Conservation (phyloP, 92 coral and sea anemone species). For the Scolanthus callimorphus region DNA sequence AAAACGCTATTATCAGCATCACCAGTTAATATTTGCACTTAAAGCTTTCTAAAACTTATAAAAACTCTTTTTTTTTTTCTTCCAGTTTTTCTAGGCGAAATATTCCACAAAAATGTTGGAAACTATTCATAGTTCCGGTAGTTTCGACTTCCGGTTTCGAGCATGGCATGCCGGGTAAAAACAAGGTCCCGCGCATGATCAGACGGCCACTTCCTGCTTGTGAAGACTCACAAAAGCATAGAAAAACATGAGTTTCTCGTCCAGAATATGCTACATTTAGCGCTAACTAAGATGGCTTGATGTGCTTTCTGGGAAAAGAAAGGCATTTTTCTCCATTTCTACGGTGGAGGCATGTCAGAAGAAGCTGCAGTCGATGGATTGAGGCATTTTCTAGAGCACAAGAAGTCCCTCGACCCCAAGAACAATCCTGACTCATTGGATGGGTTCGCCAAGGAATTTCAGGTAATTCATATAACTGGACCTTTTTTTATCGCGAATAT, state of each 20-base stretch:
- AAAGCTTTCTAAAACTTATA: no score
- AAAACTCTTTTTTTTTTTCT: no score
- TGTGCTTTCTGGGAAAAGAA: neutral
- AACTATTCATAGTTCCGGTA: no score
- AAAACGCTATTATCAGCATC: no score
- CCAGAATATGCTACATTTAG: neutral
- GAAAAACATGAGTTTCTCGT: neutral
- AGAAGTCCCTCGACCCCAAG: constrained; percentile 48
- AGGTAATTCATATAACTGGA: no score
- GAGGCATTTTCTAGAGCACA: constrained; percentile 52
- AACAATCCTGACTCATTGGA: constrained; percentile 57
- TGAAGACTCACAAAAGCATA: neutral
- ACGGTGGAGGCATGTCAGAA: constrained; percentile 4
- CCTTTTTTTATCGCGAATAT: no score
- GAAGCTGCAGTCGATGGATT: constrained; percentile 24
- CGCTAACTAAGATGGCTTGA: neutral
- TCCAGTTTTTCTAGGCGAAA: no score
- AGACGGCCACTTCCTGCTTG: constrained; percentile 3
- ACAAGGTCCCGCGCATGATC: no score
- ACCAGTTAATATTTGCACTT: no score
- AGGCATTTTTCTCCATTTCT: neutral
- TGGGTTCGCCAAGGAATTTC: constrained; percentile 91
- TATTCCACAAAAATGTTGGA: no score
- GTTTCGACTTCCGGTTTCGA: neutral
- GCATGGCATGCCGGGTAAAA: neutral